Evolutionary conservation across 2,797 vertebrate species (phyloP).

Genomic region (Clarias platycephalus): DNA sequence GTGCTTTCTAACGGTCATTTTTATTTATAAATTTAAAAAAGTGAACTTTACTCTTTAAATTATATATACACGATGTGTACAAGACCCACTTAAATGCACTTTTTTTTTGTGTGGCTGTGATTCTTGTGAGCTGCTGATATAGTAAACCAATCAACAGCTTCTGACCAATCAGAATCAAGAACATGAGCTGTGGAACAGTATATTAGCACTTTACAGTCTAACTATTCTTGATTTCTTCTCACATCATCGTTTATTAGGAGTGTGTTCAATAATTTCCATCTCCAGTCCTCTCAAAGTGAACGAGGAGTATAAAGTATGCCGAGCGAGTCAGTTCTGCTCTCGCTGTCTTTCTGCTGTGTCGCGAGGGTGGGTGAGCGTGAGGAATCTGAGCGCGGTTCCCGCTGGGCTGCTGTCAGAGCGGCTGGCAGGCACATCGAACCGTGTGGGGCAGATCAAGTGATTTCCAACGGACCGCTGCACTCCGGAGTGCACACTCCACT

Average conservation of each 20-base stretch:
- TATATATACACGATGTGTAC: background rate
- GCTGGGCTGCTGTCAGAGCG: slow-evolving; percentile 61
- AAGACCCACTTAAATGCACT: background rate
- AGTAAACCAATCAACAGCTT: background rate
- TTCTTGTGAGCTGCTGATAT: background rate
- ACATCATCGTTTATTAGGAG: background rate
- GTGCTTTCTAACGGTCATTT: background rate
- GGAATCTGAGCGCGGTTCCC: slow-evolving; percentile 54
- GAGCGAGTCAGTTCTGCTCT: slow-evolving; percentile 35
- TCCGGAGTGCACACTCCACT: slow-evolving; percentile 59
- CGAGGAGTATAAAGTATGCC: slow-evolving; percentile 16
- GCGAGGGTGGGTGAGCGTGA: slow-evolving; percentile 54
- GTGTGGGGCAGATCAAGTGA: slow-evolving; percentile 75
- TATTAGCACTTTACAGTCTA: background rate
- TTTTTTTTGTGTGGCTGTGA: background rate
- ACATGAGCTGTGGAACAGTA: background rate
- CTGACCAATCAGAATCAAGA: background rate
- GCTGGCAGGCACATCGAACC: slow-evolving; percentile 66
- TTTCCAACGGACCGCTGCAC: slow-evolving; percentile 66
- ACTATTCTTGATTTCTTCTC: too few relatives aligned
- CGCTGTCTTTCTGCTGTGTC: slow-evolving; percentile 26
- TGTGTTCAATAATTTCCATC: background rate
- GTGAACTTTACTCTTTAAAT: background rate
- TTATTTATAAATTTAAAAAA: background rate
- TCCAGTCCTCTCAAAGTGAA: background rate